phyloP scores from a whole-genome alignment of 2,888 invertebrate species.

The Phengaris alcon region DNA sequence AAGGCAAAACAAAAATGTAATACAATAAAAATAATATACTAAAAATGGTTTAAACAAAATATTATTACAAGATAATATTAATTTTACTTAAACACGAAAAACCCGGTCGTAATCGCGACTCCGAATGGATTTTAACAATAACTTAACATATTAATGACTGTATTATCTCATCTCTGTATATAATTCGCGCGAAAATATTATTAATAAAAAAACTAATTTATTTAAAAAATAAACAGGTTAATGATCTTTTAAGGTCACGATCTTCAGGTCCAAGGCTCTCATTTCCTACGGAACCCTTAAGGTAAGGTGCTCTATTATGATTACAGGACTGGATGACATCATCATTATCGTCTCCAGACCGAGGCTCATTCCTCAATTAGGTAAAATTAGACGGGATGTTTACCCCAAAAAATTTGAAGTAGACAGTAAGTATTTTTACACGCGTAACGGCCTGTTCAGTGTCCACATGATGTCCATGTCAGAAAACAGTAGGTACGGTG shows the following conservation, averaged over 20 bases:
- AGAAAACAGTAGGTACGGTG: too few species aligned
- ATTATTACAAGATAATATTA: neutral
- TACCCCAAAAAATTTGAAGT: too few species aligned
- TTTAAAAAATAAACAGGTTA: neutral
- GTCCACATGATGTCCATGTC: too few species aligned
- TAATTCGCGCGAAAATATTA: neutral
- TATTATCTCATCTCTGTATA: neutral
- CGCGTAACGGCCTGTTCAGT: too few species aligned
- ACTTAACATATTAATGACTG: neutral
- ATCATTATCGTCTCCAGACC: neutral
- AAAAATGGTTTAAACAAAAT: too few species aligned
- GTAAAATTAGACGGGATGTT: neutral
- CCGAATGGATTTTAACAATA: slow-evolving; percentile 15
- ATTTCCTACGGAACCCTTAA: neutral
- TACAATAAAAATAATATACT: too few species aligned
- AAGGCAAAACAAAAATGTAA: too few species aligned
- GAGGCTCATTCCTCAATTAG: too few species aligned
- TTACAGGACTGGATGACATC: neutral
- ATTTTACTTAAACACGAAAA: neutral
- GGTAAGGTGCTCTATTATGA: neutral
- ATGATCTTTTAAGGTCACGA: slow-evolving; percentile 1
- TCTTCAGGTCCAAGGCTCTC: neutral
- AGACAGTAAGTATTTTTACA: too few species aligned
- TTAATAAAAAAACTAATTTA: neutral
- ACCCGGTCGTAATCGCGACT: neutral